Percentiles rank a stretch among this genome's conserved stretches.
phyloP scores from a whole-genome alignment of 2,888 invertebrate species.

The Steinernema hermaphroditum region DNA sequence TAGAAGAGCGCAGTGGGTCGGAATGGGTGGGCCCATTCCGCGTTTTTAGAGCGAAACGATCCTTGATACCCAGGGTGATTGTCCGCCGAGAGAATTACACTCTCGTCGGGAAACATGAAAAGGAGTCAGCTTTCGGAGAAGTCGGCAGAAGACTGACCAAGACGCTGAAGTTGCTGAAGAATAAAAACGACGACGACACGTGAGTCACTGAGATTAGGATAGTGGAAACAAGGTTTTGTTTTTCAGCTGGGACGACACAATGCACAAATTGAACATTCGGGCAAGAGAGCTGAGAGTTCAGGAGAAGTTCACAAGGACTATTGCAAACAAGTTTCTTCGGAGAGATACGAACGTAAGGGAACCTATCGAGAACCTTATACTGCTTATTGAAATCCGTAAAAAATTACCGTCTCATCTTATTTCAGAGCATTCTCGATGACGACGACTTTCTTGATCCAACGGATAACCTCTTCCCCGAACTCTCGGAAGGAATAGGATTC shows the following conservation, averaged over 20 bases:
- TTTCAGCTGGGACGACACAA: slow-evolving; percentile 37
- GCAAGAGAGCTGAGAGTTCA: neutral
- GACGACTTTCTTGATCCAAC: neutral
- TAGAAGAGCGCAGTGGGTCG: too few species aligned
- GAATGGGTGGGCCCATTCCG: neutral
- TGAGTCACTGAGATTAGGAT: too few species aligned
- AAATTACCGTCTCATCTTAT: too few species aligned
- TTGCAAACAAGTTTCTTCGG: neutral
- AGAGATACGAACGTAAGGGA: neutral
- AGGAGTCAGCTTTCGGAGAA: slow-evolving; percentile 10
- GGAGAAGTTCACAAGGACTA: neutral
- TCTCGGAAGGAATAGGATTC: neutral
- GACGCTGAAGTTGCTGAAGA: neutral
- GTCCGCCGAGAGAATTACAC: neutral
- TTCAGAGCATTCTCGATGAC: neutral
- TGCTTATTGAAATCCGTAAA: too few species aligned
- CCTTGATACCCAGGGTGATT: neutral
- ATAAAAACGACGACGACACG: neutral
- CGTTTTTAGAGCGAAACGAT: neutral
- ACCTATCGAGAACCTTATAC: too few species aligned
- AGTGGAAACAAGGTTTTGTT: neutral
- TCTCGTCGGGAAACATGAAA: neutral
- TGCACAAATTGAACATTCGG: slow-evolving; percentile 29
- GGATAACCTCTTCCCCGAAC: neutral
- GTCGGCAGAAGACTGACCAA: slow-evolving; percentile 23